These are phyloP conservation scores for Orcinus orca DNA, from an alignment of 2,113 vertebrate species.

Conservation along the genomic window DNA sequence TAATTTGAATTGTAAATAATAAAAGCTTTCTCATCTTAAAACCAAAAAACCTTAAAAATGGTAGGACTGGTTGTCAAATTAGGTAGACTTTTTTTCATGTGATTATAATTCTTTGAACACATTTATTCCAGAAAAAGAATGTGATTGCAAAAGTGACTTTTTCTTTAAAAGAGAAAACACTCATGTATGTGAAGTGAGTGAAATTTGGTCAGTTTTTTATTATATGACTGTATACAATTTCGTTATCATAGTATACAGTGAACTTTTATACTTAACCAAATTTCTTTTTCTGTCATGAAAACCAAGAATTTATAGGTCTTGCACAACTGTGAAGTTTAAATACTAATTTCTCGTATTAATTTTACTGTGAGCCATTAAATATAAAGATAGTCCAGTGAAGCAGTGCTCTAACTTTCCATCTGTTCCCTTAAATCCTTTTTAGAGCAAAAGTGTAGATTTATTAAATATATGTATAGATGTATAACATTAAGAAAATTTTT, in stretches of 20 bases:
- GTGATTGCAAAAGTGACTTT: neutral
- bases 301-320: slow-evolving; percentile 36
- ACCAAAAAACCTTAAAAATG: neutral
- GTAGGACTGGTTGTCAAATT: neutral
- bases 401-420: neutral
- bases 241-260: neutral
- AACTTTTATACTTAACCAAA: neutral
- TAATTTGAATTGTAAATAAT: slow-evolving; percentile 18
- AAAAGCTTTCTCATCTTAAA: slow-evolving; percentile 25
- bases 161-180: slow-evolving; percentile 37
- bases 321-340: slow-evolving; percentile 15
- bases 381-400: slow-evolving; percentile 20
- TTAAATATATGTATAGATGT: neutral
- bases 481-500: neutral
- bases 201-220: slow-evolving; percentile 31
- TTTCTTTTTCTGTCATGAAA: slow-evolving; percentile 20
- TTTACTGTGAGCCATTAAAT: neutral
- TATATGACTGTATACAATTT: slow-evolving; percentile 6
- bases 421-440: slow-evolving; percentile 5
- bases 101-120: neutral
- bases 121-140: slow-evolving; percentile 28
- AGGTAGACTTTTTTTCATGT: neutral
- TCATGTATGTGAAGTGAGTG: neutral
- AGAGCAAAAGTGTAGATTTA: neutral
- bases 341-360: slow-evolving; percentile 38